Percentiles rank a stretch among this genome's conserved stretches.
These are phyloP conservation scores for Lissonota sp. DNA, from an alignment of 2,888 invertebrate species.

Conservation along the genomic window DNA sequence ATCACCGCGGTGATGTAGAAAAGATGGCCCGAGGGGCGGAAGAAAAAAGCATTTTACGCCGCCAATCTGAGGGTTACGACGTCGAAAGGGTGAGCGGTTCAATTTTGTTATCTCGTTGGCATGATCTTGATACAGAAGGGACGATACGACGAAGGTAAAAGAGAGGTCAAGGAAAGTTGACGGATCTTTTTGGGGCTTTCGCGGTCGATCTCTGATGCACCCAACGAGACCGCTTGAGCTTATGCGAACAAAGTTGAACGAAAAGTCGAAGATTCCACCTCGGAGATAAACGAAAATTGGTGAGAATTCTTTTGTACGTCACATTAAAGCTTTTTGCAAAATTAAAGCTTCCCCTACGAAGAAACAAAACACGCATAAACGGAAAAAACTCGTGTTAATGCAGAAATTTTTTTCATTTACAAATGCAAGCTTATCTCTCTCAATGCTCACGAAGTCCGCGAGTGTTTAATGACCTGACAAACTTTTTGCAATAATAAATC, in stretches of 20 bases:
- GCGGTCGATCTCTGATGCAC: slow-evolving; percentile 25
- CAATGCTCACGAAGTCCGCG: background rate
- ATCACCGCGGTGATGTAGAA: too few relatives aligned
- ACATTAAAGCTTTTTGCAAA: slow-evolving; percentile 7
- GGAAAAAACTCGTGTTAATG: background rate
- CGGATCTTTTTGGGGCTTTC: slow-evolving; percentile 57
- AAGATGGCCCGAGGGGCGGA: too few relatives aligned
- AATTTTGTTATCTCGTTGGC: slow-evolving; percentile 56
- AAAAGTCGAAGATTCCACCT: slow-evolving; percentile 49
- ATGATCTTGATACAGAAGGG: slow-evolving; percentile 34
- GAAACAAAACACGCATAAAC: slow-evolving; percentile 13
- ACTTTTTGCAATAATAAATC: slow-evolving; percentile 60
- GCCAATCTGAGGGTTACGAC: too few relatives aligned
- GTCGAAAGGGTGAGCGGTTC: slow-evolving; percentile 17
- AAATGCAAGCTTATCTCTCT: slow-evolving; percentile 7
- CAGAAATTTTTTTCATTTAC: background rate
- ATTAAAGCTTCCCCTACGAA: slow-evolving; percentile 8
- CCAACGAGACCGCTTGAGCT: too few relatives aligned
- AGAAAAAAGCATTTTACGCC: too few relatives aligned
- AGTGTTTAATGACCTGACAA: slow-evolving; percentile 60
- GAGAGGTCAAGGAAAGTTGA: slow-evolving; percentile 43
- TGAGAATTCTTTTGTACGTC: slow-evolving; percentile 50
- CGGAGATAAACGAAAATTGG: slow-evolving; percentile 48
- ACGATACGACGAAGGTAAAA: too few relatives aligned
- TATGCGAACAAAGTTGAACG: too few relatives aligned